phyloP scores from a whole-genome alignment of 2,113 vertebrate genomes.

The Zeus faber region DNA sequence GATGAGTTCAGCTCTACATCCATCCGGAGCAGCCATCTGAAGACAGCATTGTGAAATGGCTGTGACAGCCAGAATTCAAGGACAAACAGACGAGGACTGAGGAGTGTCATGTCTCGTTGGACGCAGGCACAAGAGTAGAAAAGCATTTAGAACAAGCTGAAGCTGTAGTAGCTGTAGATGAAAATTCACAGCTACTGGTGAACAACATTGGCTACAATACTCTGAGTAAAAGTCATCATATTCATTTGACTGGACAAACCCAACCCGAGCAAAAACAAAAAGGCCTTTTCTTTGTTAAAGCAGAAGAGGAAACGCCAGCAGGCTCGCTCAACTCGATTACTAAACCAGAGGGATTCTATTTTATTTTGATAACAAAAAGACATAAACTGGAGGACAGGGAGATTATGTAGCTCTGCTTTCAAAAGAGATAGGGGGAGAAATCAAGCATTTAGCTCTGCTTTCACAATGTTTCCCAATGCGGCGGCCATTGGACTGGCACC shows the following conservation, averaged over 20 bases:
- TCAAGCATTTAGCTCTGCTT: conserved; percentile 1
- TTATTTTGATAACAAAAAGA: conserved; percentile 8
- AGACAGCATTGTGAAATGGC: background rate
- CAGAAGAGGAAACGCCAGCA: conserved; percentile 3
- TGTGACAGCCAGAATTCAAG: background rate
- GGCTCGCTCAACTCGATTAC: conserved; percentile 1
- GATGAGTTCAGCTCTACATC: conserved; percentile 7
- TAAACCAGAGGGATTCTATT: background rate
- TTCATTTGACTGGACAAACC: conserved; percentile 5
- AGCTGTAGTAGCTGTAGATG: too few species aligned
- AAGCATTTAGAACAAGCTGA: conserved; percentile 30
- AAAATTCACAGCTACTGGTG: background rate
- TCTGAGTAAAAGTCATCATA: background rate
- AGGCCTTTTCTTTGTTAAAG: conserved; percentile 1
- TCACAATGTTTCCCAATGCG: background rate
- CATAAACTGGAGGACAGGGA: background rate
- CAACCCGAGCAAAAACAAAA: background rate
- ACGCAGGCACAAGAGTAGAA: conserved; percentile 1
- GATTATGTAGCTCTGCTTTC: background rate
- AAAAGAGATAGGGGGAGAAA: conserved; percentile 3
- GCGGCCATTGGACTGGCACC: background rate
- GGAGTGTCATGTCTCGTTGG: conserved; percentile 11
- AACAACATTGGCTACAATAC: background rate
- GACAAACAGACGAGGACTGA: background rate
- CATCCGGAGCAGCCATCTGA: background rate